Percentiles rank a stretch among this genome's conserved stretches.
These are phyloP conservation scores for Sebastes goodei DNA, from an alignment of 2,797 vertebrate species.

Conservation along the genomic window DNA sequence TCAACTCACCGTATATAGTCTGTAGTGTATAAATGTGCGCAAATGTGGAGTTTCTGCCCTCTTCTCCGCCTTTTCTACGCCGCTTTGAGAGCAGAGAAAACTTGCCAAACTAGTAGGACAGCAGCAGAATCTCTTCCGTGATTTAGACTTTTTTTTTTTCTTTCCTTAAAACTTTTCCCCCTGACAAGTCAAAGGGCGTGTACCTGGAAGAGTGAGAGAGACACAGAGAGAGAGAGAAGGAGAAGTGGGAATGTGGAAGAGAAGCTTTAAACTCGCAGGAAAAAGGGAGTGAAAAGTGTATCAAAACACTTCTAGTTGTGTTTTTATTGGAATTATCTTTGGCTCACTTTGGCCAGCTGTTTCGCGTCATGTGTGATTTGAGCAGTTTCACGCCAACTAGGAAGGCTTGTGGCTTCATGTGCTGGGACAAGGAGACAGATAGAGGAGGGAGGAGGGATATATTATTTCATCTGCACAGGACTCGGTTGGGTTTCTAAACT, in stretches of 20 bases:
- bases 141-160: conserved; percentile 74
- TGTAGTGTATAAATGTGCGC: conserved; percentile 68
- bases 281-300: conserved; percentile 40
- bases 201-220: conserved; percentile 75
- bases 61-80: conserved; percentile 69
- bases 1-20: conserved; percentile 78
- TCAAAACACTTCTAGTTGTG: conserved; percentile 21
- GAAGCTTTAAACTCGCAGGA: conserved; percentile 16
- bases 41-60: conserved; percentile 58
- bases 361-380: conserved; percentile 64
- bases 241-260: conserved; percentile 62
- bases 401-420: conserved; percentile 39
- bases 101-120: conserved; percentile 81
- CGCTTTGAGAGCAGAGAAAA: conserved; percentile 64
- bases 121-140: conserved; percentile 85
- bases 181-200: conserved; percentile 87
- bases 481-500: not conserved
- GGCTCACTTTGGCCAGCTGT: conserved; percentile 44
- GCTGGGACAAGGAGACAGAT: conserved; percentile 35
- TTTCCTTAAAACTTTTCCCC: conserved; percentile 75
- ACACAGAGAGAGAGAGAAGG: conserved; percentile 21
- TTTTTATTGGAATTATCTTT: conserved; percentile 52
- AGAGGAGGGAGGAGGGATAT: conserved; percentile 37
- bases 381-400: conserved; percentile 55
- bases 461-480: conserved; percentile 52